Conservation (phyloP, 2,888 invertebrate species). For the Trissolcus japonicus region DNA sequence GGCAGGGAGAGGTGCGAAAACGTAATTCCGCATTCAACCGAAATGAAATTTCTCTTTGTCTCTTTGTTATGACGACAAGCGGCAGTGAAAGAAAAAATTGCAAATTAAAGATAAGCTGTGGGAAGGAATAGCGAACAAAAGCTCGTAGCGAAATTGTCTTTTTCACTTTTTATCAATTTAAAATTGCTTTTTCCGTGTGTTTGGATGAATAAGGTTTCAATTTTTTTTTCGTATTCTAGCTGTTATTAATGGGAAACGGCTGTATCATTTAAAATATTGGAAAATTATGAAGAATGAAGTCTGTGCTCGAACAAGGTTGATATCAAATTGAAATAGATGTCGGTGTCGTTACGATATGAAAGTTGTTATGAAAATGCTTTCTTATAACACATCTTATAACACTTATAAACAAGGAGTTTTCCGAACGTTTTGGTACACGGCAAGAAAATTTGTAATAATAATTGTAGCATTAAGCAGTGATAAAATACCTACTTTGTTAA, state of each 20-base stretch:
- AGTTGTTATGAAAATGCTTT: too few species aligned
- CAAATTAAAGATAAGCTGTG: conserved; percentile 56
- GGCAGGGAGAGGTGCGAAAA: conserved; percentile 3
- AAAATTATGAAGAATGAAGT: too few species aligned
- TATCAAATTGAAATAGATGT: too few species aligned
- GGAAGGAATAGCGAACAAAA: conserved; percentile 21
- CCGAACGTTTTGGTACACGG: conserved; percentile 22
- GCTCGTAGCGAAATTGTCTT: conserved; percentile 10
- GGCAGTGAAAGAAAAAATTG: conserved; percentile 35
- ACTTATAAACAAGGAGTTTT: conserved; percentile 34
- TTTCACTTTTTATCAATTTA: conserved; percentile 35
- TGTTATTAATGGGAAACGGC: neutral
- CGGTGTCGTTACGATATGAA: too few species aligned
- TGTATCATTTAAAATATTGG: too few species aligned
- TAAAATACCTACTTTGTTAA: too few species aligned
- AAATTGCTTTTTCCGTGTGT: conserved; percentile 8
- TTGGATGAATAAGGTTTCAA: conserved; percentile 1
- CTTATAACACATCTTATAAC: conserved; percentile 1
- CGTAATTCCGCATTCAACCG: conserved; percentile 43
- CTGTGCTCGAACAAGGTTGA: too few species aligned
- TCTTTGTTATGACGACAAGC: conserved; percentile 34
- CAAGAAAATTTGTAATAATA: too few species aligned
- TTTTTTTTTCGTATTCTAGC: neutral
- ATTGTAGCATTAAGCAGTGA: too few species aligned
- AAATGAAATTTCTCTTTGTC: conserved; percentile 52